phyloP scores from a whole-genome alignment of 2,888 invertebrate genomes.

The Ornithoptera alexandrae region DNA sequence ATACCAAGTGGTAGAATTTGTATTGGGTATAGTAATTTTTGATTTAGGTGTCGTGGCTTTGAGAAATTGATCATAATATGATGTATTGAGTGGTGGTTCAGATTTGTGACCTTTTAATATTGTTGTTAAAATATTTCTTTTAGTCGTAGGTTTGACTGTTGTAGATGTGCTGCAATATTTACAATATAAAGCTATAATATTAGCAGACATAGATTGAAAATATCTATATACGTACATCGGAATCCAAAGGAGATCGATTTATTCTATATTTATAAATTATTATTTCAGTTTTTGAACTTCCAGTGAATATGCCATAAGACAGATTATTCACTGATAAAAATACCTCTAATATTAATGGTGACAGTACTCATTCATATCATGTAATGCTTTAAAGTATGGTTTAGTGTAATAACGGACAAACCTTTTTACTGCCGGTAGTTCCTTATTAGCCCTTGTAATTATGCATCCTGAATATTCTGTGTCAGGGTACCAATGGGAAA shows the following conservation, averaged over 20 bases:
- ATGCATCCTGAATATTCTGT: slow-evolving; percentile 82
- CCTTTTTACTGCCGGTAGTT: slow-evolving; percentile 68
- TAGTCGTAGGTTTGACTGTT: slow-evolving; percentile 42
- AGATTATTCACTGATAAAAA: too few relatives aligned
- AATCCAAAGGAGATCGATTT: too few relatives aligned
- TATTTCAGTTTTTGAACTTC: not conserved
- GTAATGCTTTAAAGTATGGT: not conserved
- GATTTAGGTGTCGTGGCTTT: slow-evolving; percentile 58
- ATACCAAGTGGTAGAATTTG: slow-evolving; percentile 65
- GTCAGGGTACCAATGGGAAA: slow-evolving; percentile 82
- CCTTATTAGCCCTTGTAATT: slow-evolving; percentile 64
- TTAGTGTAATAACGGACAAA: slow-evolving; percentile 32
- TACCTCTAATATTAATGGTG: too few relatives aligned
- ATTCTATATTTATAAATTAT: not conserved
- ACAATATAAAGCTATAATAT: not conserved
- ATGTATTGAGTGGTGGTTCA: slow-evolving; percentile 56
- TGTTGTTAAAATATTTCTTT: slow-evolving; percentile 38
- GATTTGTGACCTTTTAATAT: slow-evolving; percentile 49
- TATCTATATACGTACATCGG: too few relatives aligned
- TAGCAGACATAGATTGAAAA: too few relatives aligned
- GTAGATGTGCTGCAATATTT: slow-evolving; percentile 46
- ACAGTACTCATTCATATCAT: too few relatives aligned
- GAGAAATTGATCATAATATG: slow-evolving; percentile 73
- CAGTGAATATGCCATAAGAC: too few relatives aligned
- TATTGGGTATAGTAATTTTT: slow-evolving; percentile 44